Base-by-base conservation (phyloP, 1,140 invertebrate genomes). In the Drosophila repleta region DNA sequence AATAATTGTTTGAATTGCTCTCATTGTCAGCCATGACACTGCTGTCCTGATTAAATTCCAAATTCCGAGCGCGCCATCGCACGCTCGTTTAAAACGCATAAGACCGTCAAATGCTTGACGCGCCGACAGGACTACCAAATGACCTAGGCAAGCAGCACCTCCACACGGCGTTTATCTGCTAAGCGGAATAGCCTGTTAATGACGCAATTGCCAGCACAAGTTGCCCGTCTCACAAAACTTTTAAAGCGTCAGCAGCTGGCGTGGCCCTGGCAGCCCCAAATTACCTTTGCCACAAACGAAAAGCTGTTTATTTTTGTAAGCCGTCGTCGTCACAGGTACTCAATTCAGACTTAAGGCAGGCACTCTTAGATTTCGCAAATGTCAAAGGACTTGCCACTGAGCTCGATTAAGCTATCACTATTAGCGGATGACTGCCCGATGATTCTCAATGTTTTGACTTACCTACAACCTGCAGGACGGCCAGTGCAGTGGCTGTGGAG, bases 391-490 rank as follows among this genome's bases (percentile, higher is more conserved):
- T 24, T 15, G 45, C 17, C 18, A 24, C 18, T 6, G 8, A 13
- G 58, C 20, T 20, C 18, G 51, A 43, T 46, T 46, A 46, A 46
- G 45, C 10, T 53, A 13, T 18, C 35, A 18, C 17, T 11, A 17
- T 37, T 15, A 39, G n/a, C 29, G 24, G 29, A 41, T 15, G n/a
- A 6, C 13, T 35, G 32, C 18, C 41, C 11, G 37, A 13, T 37
- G n/a, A 43, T 17, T 57, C 20, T 17, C 6, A 2, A 15, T 17
- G 6, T 32, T 32, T 15, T 18, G 1, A 94, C 95, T 95, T 93
- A 97, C 96, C 94, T 57, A 96, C 94, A 79, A 97, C 95, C 73
- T 94, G 94, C 79, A 97, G 94, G 63, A 94, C 92, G 77, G 94
- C 94, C 41, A 93, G 91, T 48, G 93, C 94, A 13, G 93, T 93